Evolutionary conservation across 2,113 vertebrate genomes (phyloP).

Genomic region (Ariopsis seemanni): DNA sequence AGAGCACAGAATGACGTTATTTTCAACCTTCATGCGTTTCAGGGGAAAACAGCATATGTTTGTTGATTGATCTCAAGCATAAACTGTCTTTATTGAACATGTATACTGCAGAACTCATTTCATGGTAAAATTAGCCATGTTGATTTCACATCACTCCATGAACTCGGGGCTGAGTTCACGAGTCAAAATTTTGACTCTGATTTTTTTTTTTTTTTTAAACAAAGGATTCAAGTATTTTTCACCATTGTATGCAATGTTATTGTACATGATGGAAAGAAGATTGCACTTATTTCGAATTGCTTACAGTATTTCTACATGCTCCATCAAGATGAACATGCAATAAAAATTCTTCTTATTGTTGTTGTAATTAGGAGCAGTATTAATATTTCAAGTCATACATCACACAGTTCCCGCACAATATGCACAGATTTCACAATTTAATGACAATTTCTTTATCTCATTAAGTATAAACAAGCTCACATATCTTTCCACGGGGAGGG

Average conservation of each 20-base stretch:
- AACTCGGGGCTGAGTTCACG: background rate
- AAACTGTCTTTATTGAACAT: background rate
- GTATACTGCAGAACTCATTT: background rate
- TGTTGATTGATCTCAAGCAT: background rate
- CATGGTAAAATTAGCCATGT: background rate
- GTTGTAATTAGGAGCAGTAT: background rate
- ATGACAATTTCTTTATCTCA: too few relatives aligned
- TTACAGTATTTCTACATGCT: background rate
- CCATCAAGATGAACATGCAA: background rate
- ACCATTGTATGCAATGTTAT: background rate
- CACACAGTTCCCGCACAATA: background rate
- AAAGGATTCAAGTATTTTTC: background rate
- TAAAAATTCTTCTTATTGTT: too few relatives aligned
- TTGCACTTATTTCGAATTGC: background rate
- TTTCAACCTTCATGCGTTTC: background rate
- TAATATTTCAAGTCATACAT: background rate
- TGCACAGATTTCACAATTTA: background rate
- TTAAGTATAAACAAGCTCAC: too few relatives aligned
- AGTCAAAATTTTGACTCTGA: background rate
- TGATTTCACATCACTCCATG: background rate
- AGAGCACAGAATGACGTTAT: background rate
- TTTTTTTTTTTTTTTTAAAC: background rate
- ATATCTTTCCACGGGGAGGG: too few relatives aligned
- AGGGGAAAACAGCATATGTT: background rate
- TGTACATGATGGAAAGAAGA: background rate